Conservation (phyloP, 2,113 vertebrate species). For the Aptenodytes forsteri region DNA sequence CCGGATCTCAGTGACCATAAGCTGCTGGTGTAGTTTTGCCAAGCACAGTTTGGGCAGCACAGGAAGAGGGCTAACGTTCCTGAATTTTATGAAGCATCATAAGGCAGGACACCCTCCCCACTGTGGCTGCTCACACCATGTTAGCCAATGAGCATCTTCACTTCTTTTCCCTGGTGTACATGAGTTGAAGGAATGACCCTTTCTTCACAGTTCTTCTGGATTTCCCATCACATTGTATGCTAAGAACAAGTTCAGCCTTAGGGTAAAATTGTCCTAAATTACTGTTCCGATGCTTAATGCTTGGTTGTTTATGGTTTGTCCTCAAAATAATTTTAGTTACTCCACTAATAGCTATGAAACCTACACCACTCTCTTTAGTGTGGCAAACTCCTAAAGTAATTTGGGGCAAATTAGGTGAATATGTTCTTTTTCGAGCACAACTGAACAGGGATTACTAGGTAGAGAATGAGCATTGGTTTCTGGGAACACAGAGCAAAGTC, state of each 20-base stretch:
- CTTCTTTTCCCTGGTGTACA: neutral
- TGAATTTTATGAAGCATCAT: neutral
- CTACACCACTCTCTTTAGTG: neutral
- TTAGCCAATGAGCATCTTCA: neutral
- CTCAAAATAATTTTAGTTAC: neutral
- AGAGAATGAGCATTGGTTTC: neutral
- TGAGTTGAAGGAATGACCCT: neutral
- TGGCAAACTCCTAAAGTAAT: neutral
- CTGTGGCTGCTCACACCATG: neutral
- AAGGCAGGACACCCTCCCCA: neutral
- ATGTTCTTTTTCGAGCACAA: neutral
- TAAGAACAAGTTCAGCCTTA: slow-evolving; percentile 17
- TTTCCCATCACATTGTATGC: neutral
- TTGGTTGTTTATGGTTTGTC: slow-evolving; percentile 11
- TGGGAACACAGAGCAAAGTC: neutral
- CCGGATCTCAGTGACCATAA: neutral
- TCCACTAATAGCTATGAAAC: neutral
- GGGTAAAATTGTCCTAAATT: slow-evolving; percentile 1
- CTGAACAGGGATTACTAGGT: neutral
- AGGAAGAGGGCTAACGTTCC: neutral
- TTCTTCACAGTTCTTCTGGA: neutral
- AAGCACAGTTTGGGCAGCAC: neutral
- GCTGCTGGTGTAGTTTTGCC: neutral
- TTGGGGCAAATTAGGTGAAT: neutral
- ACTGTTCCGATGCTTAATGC: neutral